Evolutionary conservation across 64 coral and sea anemone species (phyloP).

Genomic region (Montipora foliosa): DNA sequence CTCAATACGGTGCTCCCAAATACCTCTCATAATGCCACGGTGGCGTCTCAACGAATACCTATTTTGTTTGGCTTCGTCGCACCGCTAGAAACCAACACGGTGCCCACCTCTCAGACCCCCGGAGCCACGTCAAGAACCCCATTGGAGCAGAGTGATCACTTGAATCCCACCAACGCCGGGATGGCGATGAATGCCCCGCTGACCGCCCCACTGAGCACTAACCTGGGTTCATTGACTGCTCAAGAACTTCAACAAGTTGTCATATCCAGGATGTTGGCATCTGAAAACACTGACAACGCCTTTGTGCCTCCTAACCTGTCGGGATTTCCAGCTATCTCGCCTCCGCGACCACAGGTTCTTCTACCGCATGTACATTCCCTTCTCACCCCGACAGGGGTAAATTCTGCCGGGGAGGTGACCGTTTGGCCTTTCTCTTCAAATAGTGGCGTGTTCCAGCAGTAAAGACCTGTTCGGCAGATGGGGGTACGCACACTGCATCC

Average conservation of each 20-base stretch:
- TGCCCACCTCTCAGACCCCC: background rate
- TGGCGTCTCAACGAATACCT: background rate
- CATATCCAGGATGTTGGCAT: slow-evolving; percentile 16
- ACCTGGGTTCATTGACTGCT: background rate
- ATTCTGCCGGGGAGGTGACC: slow-evolving; percentile 21
- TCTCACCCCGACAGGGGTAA: background rate
- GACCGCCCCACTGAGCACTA: background rate
- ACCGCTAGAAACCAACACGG: background rate
- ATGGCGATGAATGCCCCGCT: background rate
- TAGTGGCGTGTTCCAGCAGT: background rate
- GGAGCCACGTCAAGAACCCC: background rate
- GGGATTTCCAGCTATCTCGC: background rate
- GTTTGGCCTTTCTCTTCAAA: slow-evolving; percentile 34
- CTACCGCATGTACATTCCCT: slow-evolving; percentile 46
- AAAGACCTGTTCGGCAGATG: background rate
- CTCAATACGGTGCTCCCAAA: background rate
- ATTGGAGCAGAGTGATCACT: background rate
- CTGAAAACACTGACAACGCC: background rate
- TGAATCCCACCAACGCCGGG: background rate
- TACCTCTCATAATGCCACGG: background rate
- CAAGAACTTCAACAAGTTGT: slow-evolving; percentile 48
- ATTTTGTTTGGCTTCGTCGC: slow-evolving; percentile 14
- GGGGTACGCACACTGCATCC: background rate
- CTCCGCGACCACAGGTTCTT: slow-evolving; percentile 19
- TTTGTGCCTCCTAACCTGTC: slow-evolving; percentile 13